phyloP scores from a whole-genome alignment of 92 coral and sea anemone species.

The Meandrina meandrites region DNA sequence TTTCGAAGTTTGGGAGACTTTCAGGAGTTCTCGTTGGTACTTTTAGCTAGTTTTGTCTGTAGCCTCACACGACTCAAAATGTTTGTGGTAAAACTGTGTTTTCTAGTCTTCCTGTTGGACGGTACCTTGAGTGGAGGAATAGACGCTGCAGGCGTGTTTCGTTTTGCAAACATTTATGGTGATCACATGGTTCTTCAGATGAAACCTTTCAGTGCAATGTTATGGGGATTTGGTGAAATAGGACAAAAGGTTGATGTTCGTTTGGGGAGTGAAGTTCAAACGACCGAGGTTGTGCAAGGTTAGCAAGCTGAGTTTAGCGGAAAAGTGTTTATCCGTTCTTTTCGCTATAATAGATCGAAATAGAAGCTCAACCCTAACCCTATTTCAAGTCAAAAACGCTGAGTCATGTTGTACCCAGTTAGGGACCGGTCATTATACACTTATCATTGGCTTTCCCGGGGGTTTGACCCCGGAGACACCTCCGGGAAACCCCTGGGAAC shows the following conservation, averaged over 20 bases:
- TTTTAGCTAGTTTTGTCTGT: too few species aligned
- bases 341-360: too few species aligned
- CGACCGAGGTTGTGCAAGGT: conserved; percentile 60
- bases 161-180: conserved; percentile 93
- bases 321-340: background rate
- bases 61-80: background rate
- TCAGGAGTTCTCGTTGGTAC: background rate
- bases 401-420: too few species aligned
- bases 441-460: too few species aligned
- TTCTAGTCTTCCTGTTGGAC: background rate
- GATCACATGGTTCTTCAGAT: conserved; percentile 95
- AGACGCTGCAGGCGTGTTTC: conserved; percentile 45
- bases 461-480: too few species aligned
- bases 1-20: background rate
- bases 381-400: too few species aligned
- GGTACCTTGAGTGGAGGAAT: background rate
- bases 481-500: too few species aligned
- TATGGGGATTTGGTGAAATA: conserved; percentile 96
- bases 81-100: conserved; percentile 7
- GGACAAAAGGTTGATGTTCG: conserved; percentile 73
- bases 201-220: conserved; percentile 76
- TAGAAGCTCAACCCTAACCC: too few species aligned
- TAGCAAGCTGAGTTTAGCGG: background rate
- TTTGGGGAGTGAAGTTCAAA: conserved; percentile 49
- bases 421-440: too few species aligned